Evolutionary conservation across 2,113 vertebrate species (phyloP), one percentile per base, ranked within the genome.

Genomic region (Azemiops feae): DNA sequence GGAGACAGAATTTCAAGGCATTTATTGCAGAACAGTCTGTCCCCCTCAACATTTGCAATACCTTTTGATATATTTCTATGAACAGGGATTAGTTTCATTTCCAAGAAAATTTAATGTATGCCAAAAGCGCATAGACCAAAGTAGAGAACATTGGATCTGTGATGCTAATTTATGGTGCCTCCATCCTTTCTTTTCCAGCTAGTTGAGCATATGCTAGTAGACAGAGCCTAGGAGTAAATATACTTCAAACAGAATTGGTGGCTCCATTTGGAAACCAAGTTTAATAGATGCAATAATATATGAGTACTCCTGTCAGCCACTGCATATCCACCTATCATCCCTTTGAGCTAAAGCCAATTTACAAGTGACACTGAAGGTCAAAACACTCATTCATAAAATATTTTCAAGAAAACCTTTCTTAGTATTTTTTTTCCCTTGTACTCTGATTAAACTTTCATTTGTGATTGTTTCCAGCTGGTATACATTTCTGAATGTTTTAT

Each of bases 91-190:
- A 81, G 85, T 9, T 85, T 57, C 88, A 9, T 94, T 58, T 47
- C 93, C 2, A 81, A 93, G 39, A 27, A 54, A n/a, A 85, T 90
- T 0, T 1, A 1, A 0, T 9, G 47, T 53, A 22, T 90, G 89
- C 93, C 91, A 53, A 34, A 25, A 81, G 69, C 4, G 27, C 74
- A 52, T 16, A 90, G 47, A 69, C 88, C 43, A 88, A 89, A 18
- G 1, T 23, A n/a, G 43, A n/a, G 69, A 88, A 23, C 3, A 91
- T 81, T 81, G 91, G 30, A 60, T 53, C 57, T 88, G 60, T 0
- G 69, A 87, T 87, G 95, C 92, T 92, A 93, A 91, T 93, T 95
- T 97, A 92, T 94, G 94, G 18, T n/a, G 25, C 93, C 89, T 85
- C 85, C 93, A 93, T 90, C 93, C 23, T 86, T 55, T 91, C 58